Evolutionary conservation across 1,140 invertebrate species (phyloP), one percentile per base, ranked within the genome.

Genomic region (Drosophila azteca): DNA sequence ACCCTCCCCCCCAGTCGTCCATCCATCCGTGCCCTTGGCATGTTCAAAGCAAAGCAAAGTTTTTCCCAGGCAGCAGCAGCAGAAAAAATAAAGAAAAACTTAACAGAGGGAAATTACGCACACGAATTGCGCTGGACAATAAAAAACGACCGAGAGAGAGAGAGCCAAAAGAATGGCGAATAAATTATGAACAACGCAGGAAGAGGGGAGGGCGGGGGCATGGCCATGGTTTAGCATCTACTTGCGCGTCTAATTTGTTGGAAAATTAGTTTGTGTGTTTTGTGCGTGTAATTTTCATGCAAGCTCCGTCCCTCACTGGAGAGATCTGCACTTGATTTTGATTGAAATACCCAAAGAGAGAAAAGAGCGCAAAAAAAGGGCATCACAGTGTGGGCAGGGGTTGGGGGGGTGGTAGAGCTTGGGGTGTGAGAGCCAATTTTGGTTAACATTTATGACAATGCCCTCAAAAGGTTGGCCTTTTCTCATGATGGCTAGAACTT

Each of bases 241-340:
- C 82, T 87, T 87, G 83, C 63, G 82, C 74, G 78, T 71, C 82
- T 87, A 87, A 87, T 87, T 87, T 87, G 82, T 87, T 87, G 82
- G 82, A 87, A 87, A 87, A 87, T 87, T 87, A 87, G 82, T 87
- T 87, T 87, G 78, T 84, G 77, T 84, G 73, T 84, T 84, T 70
- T 80, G 81, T 85, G 81, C 81, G 81, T 85, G 73, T 84, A 87
- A 87, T 87, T 85, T 81, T 62, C 82, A 87, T 77, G 78, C 69
- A 82, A 82, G 79, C 74, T 58, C 69, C 44, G 50, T 58, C 29
- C 43, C 35, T 35, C 7, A 0, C 31, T 39, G 24, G 24, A 24
- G 54, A 66, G 45, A 73, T 88, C 82, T 87, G 82, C 83, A 88
- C 44, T 75, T 87, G 82, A 87, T 88, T 87, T 87, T 87, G 82